phyloP scores from a whole-genome alignment of 1,140 invertebrate genomes.

The Paralvinella palmiformis region DNA sequence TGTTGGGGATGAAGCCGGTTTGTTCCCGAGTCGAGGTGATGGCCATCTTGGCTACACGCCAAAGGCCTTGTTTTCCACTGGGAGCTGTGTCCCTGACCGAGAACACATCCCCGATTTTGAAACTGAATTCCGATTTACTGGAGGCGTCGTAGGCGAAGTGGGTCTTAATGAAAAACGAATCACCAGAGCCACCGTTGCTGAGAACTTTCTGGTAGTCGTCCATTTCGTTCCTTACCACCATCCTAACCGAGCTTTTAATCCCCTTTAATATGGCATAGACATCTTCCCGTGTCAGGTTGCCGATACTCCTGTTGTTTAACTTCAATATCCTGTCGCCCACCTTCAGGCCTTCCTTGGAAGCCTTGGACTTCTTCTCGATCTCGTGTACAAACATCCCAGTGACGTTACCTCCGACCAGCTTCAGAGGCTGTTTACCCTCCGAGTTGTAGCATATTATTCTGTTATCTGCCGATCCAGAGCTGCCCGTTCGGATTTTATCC shows the following conservation, averaged over 20 bases:
- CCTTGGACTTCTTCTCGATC: slow-evolving; percentile 5
- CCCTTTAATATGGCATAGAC: background rate
- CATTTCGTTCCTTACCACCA: slow-evolving; percentile 4
- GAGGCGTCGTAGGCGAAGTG: slow-evolving; percentile 12
- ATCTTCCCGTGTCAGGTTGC: slow-evolving; percentile 15
- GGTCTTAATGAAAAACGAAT: slow-evolving; percentile 17
- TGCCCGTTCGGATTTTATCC: background rate
- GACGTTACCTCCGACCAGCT: slow-evolving; percentile 17
- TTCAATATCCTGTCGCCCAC: slow-evolving; percentile 18
- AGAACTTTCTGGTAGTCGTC: slow-evolving; percentile 8
- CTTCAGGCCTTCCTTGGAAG: slow-evolving; percentile 10
- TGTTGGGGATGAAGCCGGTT: slow-evolving; percentile 18
- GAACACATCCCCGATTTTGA: slow-evolving; percentile 18
- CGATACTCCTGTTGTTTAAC: slow-evolving; percentile 9
- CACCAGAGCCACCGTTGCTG: slow-evolving; percentile 11
- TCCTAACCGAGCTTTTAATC: background rate
- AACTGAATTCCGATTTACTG: slow-evolving; percentile 5
- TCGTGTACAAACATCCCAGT: slow-evolving; percentile 15
- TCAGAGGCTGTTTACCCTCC: slow-evolving; percentile 12
- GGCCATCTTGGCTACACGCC: slow-evolving; percentile 13
- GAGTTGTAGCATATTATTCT: slow-evolving; percentile 10
- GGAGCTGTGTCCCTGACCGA: slow-evolving; percentile 18
- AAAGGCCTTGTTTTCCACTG: slow-evolving; percentile 8
- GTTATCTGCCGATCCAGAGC: background rate
- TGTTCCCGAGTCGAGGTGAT: background rate